Evolutionary conservation across 2,888 invertebrate species (phyloP).

Genomic region (Proisotoma minuta): DNA sequence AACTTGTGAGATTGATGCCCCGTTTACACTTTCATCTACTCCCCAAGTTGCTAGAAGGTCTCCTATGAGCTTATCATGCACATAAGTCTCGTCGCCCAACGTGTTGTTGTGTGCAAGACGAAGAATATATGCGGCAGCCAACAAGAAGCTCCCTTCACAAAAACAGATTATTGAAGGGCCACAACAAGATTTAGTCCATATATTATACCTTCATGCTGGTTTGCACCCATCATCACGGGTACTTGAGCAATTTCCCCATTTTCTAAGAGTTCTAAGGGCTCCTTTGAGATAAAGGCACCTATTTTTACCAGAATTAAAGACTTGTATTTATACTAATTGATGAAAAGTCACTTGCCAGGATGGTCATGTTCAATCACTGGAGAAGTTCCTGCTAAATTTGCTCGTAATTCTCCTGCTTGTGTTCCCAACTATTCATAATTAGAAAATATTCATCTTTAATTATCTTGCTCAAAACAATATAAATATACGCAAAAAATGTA

Average conservation of each 20-base stretch:
- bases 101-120: slow-evolving; percentile 7
- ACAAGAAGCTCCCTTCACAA: slow-evolving; percentile 28
- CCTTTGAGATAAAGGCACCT: too few relatives aligned
- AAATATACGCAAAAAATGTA: too few relatives aligned
- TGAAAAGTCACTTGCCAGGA: slow-evolving; percentile 28
- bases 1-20: slow-evolving; percentile 26
- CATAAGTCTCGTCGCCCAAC: slow-evolving; percentile 20
- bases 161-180: too few relatives aligned
- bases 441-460: too few relatives aligned
- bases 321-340: neutral
- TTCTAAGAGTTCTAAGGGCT: slow-evolving; percentile 25
- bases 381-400: slow-evolving; percentile 17
- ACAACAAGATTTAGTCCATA: too few relatives aligned
- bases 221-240: slow-evolving; percentile 31
- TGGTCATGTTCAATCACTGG: slow-evolving; percentile 30
- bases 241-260: slow-evolving; percentile 23
- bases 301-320: too few relatives aligned
- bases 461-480: too few relatives aligned
- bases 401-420: slow-evolving; percentile 13
- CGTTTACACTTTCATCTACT: slow-evolving; percentile 25
- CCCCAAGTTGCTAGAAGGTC: slow-evolving; percentile 26
- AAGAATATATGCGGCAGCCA: slow-evolving; percentile 26
- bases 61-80: slow-evolving; percentile 20
- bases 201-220: slow-evolving; percentile 38
- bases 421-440: neutral